Percentiles rank a stretch among this genome's conserved stretches.
Conservation (phyloP, 2,888 invertebrate species). For the Quadroppia sp. region DNA sequence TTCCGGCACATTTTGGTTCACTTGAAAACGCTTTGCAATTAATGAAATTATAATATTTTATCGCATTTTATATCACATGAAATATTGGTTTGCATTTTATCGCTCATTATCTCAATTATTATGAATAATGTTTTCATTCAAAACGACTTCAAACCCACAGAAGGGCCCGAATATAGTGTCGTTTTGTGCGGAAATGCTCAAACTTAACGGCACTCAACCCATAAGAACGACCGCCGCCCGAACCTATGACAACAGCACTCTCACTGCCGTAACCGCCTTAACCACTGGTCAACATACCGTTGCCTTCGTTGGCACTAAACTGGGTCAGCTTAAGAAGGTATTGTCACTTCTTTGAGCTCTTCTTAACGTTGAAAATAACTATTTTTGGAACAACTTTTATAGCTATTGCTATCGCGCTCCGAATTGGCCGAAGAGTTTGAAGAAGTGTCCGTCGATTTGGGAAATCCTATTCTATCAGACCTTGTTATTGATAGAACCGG, state of each 20-base stretch:
- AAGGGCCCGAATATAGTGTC: conserved; percentile 83
- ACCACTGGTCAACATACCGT: conserved; percentile 85
- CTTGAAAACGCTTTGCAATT: no score
- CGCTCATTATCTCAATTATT: no score
- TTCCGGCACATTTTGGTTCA: no score
- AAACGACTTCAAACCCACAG: no score
- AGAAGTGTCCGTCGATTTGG: conserved; percentile 71
- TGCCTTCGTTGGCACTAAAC: conserved; percentile 83
- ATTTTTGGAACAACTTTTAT: no score
- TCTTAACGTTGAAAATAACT: neutral
- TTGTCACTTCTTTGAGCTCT: neutral
- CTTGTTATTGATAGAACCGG: conserved; percentile 77
- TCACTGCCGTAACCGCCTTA: conserved; percentile 73
- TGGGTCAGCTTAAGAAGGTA: conserved; percentile 80
- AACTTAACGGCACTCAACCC: conserved; percentile 82
- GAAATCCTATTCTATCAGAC: conserved; percentile 76
- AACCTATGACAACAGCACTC: conserved; percentile 71
- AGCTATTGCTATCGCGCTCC: conserved; percentile 61
- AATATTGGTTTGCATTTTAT: no score
- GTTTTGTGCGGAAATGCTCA: conserved; percentile 86
- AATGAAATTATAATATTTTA: no score
- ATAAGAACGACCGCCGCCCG: conserved; percentile 71
- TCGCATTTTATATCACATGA: no score
- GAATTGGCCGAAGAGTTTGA: conserved; percentile 74
- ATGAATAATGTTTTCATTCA: no score